Percentiles rank a stretch among this genome's conserved stretches.
phyloP scores from a whole-genome alignment of 2,888 invertebrate genomes.

The Blera fallax region DNA sequence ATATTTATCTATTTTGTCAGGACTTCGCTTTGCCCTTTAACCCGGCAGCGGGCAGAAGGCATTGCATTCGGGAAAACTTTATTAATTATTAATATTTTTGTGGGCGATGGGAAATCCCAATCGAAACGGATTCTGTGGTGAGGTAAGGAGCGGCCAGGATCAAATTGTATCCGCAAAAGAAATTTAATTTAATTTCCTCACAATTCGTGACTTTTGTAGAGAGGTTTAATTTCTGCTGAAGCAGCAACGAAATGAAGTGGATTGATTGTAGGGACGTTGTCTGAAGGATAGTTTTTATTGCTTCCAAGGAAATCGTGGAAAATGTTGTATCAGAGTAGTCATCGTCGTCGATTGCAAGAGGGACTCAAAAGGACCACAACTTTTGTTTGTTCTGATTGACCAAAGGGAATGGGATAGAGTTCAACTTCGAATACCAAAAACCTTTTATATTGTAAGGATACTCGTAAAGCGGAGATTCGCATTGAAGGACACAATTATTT shows the following conservation, averaged over 20 bases:
- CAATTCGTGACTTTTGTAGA: conserved; percentile 19
- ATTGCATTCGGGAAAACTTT: conserved; percentile 34
- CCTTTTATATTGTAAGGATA: not conserved
- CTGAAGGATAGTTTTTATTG: not conserved
- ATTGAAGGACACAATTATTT: too few species aligned
- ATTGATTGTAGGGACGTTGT: conserved; percentile 7
- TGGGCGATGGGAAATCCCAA: not conserved
- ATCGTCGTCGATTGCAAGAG: not conserved
- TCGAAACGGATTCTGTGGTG: not conserved
- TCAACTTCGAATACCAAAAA: not conserved
- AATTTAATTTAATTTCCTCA: conserved; percentile 41
- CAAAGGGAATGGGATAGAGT: not conserved
- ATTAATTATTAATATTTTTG: conserved; percentile 56
- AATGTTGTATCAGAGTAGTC: not conserved
- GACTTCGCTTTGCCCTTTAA: not conserved
- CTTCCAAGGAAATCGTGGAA: not conserved
- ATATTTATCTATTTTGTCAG: conserved; percentile 52
- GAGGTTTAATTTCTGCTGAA: not conserved
- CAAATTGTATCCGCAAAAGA: conserved; percentile 5
- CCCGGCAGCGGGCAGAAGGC: not conserved
- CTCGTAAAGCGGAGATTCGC: not conserved
- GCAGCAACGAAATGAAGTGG: not conserved
- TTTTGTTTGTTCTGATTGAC: not conserved
- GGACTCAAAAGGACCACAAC: not conserved
- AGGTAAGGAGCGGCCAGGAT: not conserved